Evolutionary conservation across 53 echinoderm and acorn worm genomes (phyloP).

Genomic region (Holothuria leucospilota): DNA sequence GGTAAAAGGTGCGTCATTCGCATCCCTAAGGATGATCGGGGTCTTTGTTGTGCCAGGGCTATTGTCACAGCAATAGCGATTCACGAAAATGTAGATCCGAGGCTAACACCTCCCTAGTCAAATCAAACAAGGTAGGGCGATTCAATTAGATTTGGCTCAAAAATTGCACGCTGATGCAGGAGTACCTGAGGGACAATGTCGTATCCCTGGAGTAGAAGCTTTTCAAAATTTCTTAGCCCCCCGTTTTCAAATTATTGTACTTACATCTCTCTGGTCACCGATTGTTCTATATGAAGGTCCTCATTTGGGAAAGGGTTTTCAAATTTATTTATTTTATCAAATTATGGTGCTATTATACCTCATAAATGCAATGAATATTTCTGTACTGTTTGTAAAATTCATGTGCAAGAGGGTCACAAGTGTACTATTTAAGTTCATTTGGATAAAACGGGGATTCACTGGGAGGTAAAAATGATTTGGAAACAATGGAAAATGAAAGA

Average conservation of each 20-base stretch:
- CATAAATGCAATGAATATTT: neutral
- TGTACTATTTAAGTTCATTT: neutral
- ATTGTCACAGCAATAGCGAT: slow-evolving; percentile 65
- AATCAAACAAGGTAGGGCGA: slow-evolving; percentile 29
- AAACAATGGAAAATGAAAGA: neutral
- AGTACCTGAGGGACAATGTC: too few species aligned
- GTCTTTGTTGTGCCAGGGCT: slow-evolving; percentile 61
- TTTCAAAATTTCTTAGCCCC: too few species aligned
- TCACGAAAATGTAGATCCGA: slow-evolving; percentile 42
- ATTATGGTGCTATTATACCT: slow-evolving; percentile 31
- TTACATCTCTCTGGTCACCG: neutral
- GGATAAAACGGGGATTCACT: neutral
- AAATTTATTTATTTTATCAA: slow-evolving; percentile 56
- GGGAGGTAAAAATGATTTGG: neutral
- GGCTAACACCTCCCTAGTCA: too few species aligned
- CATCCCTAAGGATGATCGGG: slow-evolving; percentile 17
- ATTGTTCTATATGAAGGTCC: slow-evolving; percentile 25
- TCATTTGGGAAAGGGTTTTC: slow-evolving; percentile 40
- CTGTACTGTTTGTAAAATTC: neutral
- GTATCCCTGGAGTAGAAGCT: too few species aligned
- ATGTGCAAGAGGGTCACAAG: neutral
- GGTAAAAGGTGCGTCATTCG: neutral
- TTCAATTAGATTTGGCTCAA: slow-evolving; percentile 13
- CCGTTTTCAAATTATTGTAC: too few species aligned
- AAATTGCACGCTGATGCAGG: slow-evolving; percentile 42